These are phyloP conservation scores for Agelastica alni DNA, from an alignment of 2,888 invertebrate species.

Conservation along the genomic window DNA sequence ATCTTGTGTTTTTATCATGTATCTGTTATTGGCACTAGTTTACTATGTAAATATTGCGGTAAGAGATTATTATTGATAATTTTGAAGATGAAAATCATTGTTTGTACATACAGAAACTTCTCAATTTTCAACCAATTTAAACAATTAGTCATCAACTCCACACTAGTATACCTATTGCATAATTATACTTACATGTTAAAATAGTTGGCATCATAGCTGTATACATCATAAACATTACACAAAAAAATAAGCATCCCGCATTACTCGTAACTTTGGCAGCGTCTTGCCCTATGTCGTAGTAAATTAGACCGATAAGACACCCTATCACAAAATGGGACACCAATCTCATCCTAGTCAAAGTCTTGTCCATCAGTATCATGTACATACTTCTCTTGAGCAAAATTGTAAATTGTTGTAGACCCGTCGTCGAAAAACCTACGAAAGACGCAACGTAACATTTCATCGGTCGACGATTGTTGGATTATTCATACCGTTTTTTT, in stretches of 20 bases:
- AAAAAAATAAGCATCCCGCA: slow-evolving; percentile 94
- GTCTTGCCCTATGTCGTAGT: slow-evolving; percentile 91
- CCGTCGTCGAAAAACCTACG: slow-evolving; percentile 72
- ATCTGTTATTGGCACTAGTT: no score
- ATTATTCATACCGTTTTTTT: slow-evolving; percentile 52
- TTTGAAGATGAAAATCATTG: no score
- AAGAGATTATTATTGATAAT: no score
- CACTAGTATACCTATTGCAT: no score
- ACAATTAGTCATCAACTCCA: no score
- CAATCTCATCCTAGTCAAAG: slow-evolving; percentile 85
- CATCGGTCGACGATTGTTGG: no score
- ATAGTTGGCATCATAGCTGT: slow-evolving; percentile 99
- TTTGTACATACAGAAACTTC: no score
- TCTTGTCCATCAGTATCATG: slow-evolving; percentile 83
- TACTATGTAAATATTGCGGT: no score
- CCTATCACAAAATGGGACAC: slow-evolving; percentile 88
- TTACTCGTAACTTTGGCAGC: slow-evolving; percentile 94
- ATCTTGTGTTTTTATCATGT: no score
- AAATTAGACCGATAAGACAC: slow-evolving; percentile 88
- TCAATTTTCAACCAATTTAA: no score
- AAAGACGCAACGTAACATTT: no score
- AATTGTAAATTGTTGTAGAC: slow-evolving; percentile 85
- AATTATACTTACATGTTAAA: slow-evolving; percentile 92
- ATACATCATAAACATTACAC: slow-evolving; percentile 95
- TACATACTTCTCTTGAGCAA: slow-evolving; percentile 82